Percentiles rank a stretch among this genome's conserved stretches.
Conservation (phyloP, 2,797 vertebrate genomes). For the Phalanger gymnotis region DNA sequence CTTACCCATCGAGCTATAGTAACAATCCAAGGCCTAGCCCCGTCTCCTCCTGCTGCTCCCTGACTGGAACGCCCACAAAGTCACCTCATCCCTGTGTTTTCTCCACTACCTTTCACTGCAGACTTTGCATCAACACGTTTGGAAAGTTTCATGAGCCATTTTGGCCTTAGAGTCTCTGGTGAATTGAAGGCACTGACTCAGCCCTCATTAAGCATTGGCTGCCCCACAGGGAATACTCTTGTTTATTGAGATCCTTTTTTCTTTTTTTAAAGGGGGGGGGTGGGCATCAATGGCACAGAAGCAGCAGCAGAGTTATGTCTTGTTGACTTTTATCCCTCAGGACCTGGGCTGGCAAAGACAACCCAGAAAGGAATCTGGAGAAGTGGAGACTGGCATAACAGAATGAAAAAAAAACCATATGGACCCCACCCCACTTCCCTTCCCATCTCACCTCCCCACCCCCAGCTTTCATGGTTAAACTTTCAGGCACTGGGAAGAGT, state of each 20-base stretch:
- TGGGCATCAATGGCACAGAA: neutral
- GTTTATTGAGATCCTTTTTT: constrained; percentile 64
- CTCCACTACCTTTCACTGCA: constrained; percentile 36
- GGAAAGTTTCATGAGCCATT: constrained; percentile 67
- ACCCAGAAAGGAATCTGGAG: constrained; percentile 28
- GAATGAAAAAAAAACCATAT: constrained; percentile 56
- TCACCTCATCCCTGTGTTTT: neutral
- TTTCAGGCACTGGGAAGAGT: constrained; percentile 71
- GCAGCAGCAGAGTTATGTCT: constrained; percentile 37
- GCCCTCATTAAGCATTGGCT: constrained; percentile 41
- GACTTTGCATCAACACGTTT: constrained; percentile 65
- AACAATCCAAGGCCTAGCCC: neutral
- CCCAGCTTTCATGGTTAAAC: constrained; percentile 34
- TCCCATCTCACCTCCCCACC: neutral
- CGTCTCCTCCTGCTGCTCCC: neutral
- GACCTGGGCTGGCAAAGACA: constrained; percentile 6
- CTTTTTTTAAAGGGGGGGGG: neutral
- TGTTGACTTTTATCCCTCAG: constrained; percentile 52
- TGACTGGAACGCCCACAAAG: neutral
- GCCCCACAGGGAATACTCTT: constrained; percentile 64
- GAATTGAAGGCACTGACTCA: constrained; percentile 68
- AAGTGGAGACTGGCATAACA: constrained; percentile 45
- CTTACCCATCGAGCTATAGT: neutral
- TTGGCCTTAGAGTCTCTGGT: constrained; percentile 60
- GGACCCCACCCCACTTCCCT: neutral